Percentiles rank a stretch among this genome's conserved stretches.
These are phyloP conservation scores for Neolamprologus cancellatus DNA, from an alignment of 2,113 vertebrate species.

Conservation along the genomic window DNA sequence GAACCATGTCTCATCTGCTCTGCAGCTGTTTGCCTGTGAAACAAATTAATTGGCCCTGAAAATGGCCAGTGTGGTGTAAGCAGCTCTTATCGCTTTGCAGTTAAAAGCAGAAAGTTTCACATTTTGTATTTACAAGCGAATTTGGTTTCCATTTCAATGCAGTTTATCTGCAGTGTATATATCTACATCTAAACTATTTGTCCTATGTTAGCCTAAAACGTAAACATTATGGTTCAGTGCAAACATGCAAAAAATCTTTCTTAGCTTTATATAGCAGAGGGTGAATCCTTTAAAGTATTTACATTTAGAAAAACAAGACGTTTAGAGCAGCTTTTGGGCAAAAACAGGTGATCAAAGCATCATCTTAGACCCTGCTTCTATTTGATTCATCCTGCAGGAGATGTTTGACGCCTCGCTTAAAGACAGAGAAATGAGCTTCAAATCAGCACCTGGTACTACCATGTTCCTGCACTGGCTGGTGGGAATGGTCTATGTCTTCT, in stretches of 20 bases:
- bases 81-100: background rate
- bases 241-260: background rate
- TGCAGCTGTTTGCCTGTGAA: background rate
- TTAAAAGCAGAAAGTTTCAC: background rate
- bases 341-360: background rate
- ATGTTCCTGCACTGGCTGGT: constrained; percentile 99
- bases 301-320: background rate
- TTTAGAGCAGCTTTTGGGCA: background rate
- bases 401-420: constrained; percentile 98
- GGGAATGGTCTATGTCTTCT: constrained; percentile 99
- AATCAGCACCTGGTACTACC: constrained; percentile 94
- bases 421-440: constrained; percentile 94
- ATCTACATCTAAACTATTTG: background rate
- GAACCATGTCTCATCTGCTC: background rate
- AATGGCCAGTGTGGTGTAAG: background rate
- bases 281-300: background rate
- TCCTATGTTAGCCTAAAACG: background rate
- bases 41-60: background rate
- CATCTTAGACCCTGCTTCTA: background rate
- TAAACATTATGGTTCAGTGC: background rate
- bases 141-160: background rate
- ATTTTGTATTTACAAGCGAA: background rate
- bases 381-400: constrained; percentile 73
- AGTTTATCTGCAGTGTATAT: background rate
- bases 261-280: background rate